phyloP scores from a whole-genome alignment of 2,888 invertebrate genomes.

The Rhyacophila evoluta region DNA sequence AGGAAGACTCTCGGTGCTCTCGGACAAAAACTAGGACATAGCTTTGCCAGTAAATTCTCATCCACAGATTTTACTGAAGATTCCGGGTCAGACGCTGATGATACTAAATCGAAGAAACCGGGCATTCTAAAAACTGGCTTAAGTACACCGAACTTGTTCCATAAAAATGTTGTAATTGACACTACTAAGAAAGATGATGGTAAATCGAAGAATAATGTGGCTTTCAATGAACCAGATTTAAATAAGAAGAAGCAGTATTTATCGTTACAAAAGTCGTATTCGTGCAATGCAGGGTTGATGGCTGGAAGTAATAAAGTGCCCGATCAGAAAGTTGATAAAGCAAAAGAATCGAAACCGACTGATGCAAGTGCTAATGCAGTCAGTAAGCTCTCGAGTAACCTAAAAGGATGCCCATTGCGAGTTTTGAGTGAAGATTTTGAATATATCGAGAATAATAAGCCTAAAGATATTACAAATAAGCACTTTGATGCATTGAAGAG shows the following conservation, averaged over 20 bases:
- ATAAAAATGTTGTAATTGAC: constrained; percentile 59
- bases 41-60: constrained; percentile 63
- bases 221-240: constrained; percentile 57
- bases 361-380: not conserved
- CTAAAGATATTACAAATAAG: constrained; percentile 61
- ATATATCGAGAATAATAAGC: constrained; percentile 57
- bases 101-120: constrained; percentile 60
- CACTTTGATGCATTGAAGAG: constrained; percentile 63
- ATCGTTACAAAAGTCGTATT: constrained; percentile 66
- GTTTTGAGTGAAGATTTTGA: constrained; percentile 67
- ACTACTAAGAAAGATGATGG: constrained; percentile 59
- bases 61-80: constrained; percentile 62
- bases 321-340: constrained; percentile 20
- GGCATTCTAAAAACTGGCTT: constrained; percentile 62
- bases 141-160: constrained; percentile 66
- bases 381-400: constrained; percentile 43
- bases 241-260: constrained; percentile 60
- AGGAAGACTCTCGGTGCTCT: constrained; percentile 50
- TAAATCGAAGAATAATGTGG: constrained; percentile 55
- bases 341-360: constrained; percentile 14
- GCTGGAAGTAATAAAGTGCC: constrained; percentile 55
- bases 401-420: constrained; percentile 64
- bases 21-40: constrained; percentile 53
- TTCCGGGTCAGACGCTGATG: constrained; percentile 61
- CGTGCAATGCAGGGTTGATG: constrained; percentile 65